These are phyloP conservation scores for Lutjanus erythropterus DNA, from an alignment of 2,113 vertebrate species.

Conservation along the genomic window DNA sequence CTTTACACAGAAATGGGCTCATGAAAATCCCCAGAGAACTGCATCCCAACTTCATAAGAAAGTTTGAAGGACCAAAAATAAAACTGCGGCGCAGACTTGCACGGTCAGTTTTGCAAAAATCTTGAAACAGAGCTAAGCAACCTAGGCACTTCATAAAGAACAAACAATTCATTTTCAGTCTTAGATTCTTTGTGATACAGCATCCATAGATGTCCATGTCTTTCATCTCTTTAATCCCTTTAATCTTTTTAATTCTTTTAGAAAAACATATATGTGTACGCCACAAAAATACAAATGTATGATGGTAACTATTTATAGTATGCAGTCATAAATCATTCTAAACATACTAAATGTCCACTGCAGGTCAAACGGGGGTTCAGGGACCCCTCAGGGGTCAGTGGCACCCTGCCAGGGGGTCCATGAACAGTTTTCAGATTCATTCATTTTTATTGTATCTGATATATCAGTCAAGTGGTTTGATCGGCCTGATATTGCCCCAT, in stretches of 20 bases:
- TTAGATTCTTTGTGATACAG: neutral
- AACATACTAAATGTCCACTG: neutral
- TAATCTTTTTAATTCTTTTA: no score
- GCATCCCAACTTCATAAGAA: constrained; percentile 72
- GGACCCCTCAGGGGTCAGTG: no score
- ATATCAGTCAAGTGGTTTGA: no score
- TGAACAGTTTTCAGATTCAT: no score
- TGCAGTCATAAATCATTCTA: neutral
- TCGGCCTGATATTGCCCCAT: no score
- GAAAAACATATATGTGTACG: neutral
- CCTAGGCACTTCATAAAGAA: neutral
- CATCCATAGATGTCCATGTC: no score
- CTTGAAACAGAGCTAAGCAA: constrained; percentile 21
- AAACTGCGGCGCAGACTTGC: constrained; percentile 47
- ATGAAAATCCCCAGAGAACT: constrained; percentile 64
- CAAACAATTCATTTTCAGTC: neutral
- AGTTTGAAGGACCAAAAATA: constrained; percentile 79
- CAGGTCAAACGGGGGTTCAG: no score
- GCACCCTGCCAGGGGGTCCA: no score
- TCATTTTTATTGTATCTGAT: no score
- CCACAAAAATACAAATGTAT: neutral
- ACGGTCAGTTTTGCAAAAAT: constrained; percentile 52
- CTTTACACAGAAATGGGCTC: constrained; percentile 70
- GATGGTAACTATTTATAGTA: neutral
- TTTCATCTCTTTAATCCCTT: no score